Base-by-base conservation (phyloP, 2,113 vertebrate species). In the Limnothrissa miodon region DNA sequence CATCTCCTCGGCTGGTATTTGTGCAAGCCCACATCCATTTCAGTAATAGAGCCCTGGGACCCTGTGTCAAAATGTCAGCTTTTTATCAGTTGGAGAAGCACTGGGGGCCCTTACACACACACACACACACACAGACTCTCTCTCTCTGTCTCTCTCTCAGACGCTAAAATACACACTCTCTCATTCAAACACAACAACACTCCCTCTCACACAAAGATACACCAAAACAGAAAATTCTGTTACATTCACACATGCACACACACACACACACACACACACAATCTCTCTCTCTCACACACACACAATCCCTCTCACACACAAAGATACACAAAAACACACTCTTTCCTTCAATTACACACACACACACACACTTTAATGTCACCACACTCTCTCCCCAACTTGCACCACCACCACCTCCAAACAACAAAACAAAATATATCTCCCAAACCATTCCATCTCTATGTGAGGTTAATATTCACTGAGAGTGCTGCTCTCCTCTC, bases 1-100 rank as follows among this genome's bases (percentile, higher is more conserved):
- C 81, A 17, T 83, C 82, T 84, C 84, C 66, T 85, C 86, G 39
- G n/a, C 78, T 88, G 87, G 86, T 86, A 88, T 88, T 88, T 88
- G 84, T 84, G 86, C 86, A 85, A 87, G 87, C 80, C 79, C 82
- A 44, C 83, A 86, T 88, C 86, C 87, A 45, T 87, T 84, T 85
- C n/a, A 82, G 79, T 85, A 79, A 83, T 82, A 79, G 51, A 82
- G 85, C 87, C n/a, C 39, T 81, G 84, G 85, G 87, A 85, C 83
- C 84, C 21, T 25, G 70, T 87, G 87, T 88, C 87, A 88, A 88
- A 88, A 88, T 88, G 87, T 88, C 87, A 87, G 81, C 84, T 84
- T 56, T 81, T 84, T 87, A 87, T 88, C 87, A 87, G 84, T 87
- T 87, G 82, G 84, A 70, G 84, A 83, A 85, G 78, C 45, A 59